Conservation (phyloP, 2,797 vertebrate genomes). For the Phoebastria nigripes region DNA sequence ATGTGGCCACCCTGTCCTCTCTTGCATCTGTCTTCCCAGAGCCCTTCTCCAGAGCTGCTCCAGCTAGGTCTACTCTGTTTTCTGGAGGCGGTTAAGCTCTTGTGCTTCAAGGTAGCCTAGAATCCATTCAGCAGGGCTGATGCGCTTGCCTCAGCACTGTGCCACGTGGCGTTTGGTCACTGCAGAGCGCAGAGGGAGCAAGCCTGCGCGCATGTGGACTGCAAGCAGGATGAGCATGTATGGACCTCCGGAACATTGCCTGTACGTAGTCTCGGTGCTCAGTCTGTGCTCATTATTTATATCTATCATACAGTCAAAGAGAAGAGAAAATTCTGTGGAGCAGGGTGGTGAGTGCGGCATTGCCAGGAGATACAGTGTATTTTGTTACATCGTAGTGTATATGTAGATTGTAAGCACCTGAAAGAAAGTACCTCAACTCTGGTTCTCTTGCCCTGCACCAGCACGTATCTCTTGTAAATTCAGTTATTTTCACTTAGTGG, state of each 20-base stretch:
- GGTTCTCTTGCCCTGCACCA: neutral
- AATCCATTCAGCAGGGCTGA: neutral
- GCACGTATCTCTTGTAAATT: neutral
- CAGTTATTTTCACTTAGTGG: neutral
- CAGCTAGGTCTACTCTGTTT: neutral
- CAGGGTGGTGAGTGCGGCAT: neutral
- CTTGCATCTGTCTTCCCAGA: neutral
- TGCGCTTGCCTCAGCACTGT: neutral
- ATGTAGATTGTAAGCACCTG: neutral
- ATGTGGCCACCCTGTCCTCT: neutral
- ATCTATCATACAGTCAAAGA: neutral
- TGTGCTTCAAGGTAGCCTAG: neutral
- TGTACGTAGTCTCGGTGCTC: rapidly evolving
- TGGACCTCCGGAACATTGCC: neutral
- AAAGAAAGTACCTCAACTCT: neutral
- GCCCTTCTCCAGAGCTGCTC: neutral
- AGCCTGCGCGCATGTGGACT: rapidly evolving
- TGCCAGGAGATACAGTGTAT: neutral
- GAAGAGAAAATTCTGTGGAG: neutral
- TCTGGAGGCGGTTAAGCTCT: neutral
- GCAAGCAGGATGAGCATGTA: rapidly evolving
- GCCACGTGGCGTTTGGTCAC: rapidly evolving
- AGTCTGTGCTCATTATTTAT: neutral
- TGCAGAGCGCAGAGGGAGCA: neutral
- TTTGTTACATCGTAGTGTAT: neutral